phyloP scores from a whole-genome alignment of 2,888 invertebrate species.

The Microplitis deprimator region DNA sequence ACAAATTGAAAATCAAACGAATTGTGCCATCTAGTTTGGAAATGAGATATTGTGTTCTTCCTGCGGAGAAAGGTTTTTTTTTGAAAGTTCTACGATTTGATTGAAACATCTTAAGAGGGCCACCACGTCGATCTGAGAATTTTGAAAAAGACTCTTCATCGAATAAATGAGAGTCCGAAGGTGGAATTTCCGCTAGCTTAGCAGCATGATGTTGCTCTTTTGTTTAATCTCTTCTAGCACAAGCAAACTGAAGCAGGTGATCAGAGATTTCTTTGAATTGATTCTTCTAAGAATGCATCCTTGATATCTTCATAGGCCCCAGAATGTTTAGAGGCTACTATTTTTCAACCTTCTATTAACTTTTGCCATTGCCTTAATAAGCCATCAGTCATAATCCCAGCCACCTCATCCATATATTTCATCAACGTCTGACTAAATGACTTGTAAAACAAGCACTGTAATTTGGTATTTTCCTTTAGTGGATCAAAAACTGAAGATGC shows the following conservation, averaged over 20 bases:
- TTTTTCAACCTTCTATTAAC: not conserved
- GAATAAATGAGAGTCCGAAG: slow-evolving; percentile 37
- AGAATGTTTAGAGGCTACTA: not conserved
- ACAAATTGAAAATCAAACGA: no score
- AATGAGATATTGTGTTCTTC: no score
- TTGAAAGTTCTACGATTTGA: no score
- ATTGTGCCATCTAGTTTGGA: no score
- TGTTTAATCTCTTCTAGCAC: slow-evolving; percentile 29
- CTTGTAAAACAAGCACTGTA: not conserved
- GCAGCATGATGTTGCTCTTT: slow-evolving; percentile 11
- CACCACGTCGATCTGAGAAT: slow-evolving; percentile 22
- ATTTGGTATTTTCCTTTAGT: not conserved
- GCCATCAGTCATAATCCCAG: not conserved
- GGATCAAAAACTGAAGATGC: not conserved
- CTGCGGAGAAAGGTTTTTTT: no score
- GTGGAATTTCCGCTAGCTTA: slow-evolving; percentile 36
- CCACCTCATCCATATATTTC: not conserved
- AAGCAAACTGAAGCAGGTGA: slow-evolving; percentile 34
- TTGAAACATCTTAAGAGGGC: not conserved
- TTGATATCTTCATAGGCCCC: not conserved
- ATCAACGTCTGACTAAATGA: not conserved
- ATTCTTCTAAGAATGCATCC: slow-evolving; percentile 21
- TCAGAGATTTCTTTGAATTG: slow-evolving; percentile 25
- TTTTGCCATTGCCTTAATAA: not conserved
- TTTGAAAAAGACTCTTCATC: slow-evolving; percentile 28